A percentile compares a stretch with the other conserved stretches of the same genome.
Conservation (phyloP, 2,797 vertebrate genomes). For the Eulemur albifrons region DNA sequence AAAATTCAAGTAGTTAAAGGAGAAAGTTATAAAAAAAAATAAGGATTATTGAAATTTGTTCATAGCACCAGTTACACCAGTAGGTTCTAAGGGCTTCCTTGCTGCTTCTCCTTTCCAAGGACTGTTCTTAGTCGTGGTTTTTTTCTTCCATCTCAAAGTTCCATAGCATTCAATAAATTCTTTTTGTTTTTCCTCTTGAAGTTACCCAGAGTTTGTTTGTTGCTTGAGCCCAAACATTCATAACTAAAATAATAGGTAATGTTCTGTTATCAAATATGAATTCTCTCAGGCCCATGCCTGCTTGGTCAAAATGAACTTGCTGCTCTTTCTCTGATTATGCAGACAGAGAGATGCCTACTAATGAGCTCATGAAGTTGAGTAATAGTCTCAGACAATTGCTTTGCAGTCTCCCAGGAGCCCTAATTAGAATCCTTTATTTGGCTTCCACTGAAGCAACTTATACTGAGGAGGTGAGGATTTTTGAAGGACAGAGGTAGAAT, state of each 20-base stretch:
- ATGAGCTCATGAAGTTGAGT: slow-evolving; percentile 70
- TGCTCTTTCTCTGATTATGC: slow-evolving; percentile 57
- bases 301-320: slow-evolving; percentile 69
- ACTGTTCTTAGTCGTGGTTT: background rate
- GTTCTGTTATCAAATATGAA: slow-evolving; percentile 53
- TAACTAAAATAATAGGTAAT: slow-evolving; percentile 41
- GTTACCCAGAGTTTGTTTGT: background rate
- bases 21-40: background rate
- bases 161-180: background rate
- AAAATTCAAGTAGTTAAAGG: background rate
- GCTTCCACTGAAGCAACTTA: slow-evolving; percentile 65
- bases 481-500: slow-evolving; percentile 12
- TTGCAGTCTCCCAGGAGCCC: slow-evolving; percentile 67
- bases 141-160: background rate
- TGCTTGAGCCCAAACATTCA: slow-evolving; percentile 19
- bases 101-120: background rate
- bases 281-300: slow-evolving; percentile 56
- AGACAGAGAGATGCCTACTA: slow-evolving; percentile 62
- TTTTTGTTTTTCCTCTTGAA: background rate
- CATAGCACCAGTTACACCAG: background rate
- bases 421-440: slow-evolving; percentile 76
- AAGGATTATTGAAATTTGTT: background rate
- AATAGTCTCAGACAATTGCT: slow-evolving; percentile 69
- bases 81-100: background rate
- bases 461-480: background rate